These are phyloP conservation scores for Nomada lathburiana DNA, from an alignment of 2,888 invertebrate species.

Conservation along the genomic window DNA sequence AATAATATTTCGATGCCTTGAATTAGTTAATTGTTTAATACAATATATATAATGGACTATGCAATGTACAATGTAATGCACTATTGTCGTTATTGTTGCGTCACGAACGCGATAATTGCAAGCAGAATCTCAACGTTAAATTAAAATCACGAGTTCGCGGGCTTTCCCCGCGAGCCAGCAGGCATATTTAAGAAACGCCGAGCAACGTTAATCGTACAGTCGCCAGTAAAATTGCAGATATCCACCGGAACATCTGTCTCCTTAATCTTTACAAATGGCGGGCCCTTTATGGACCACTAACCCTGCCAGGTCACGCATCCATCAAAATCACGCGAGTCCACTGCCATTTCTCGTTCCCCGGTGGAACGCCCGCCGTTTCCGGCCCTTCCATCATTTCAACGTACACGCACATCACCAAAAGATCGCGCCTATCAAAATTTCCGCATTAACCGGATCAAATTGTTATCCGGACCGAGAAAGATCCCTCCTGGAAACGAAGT, in stretches of 20 bases:
- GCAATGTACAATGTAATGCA: too few relatives aligned
- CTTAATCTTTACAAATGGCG: constrained; percentile 63
- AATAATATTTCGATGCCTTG: too few relatives aligned
- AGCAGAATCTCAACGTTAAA: too few relatives aligned
- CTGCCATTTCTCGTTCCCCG: constrained; percentile 52
- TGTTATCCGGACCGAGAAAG: constrained; percentile 8
- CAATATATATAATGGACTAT: too few relatives aligned
- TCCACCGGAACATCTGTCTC: constrained; percentile 25
- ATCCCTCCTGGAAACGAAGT: background rate
- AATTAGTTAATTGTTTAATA: too few relatives aligned
- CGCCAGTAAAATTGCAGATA: constrained; percentile 3
- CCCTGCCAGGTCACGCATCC: constrained; percentile 53
- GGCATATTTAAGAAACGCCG: too few relatives aligned
- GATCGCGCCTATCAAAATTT: constrained; percentile 48
- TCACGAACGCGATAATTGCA: too few relatives aligned
- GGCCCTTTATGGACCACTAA: constrained; percentile 59
- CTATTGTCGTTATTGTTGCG: too few relatives aligned
- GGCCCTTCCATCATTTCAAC: constrained; percentile 17
- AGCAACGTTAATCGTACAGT: constrained; percentile 14
- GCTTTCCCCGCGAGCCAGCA: too few relatives aligned
- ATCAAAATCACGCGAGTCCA: constrained; percentile 66
- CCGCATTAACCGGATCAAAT: constrained; percentile 21
- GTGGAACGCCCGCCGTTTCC: constrained; percentile 25
- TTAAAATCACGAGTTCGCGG: too few relatives aligned
- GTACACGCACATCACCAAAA: constrained; percentile 41